phyloP scores from a whole-genome alignment of 2,113 vertebrate species.

The Vulpes lagopus region DNA sequence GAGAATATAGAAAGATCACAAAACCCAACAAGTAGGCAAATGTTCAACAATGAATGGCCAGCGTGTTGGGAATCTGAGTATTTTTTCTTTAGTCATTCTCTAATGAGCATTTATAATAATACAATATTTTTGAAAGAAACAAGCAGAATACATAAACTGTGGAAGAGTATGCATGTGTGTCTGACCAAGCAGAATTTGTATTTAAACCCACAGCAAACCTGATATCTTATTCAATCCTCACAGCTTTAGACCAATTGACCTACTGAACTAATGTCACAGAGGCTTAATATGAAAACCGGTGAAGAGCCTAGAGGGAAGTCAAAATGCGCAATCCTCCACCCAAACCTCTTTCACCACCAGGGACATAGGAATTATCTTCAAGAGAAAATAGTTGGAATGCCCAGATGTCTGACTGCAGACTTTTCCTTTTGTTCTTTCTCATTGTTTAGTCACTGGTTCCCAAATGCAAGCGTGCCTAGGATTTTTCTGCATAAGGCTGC shows the following conservation, averaged over 20 bases:
- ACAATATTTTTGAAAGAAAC: not conserved
- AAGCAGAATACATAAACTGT: not conserved
- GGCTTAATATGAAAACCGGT: not conserved
- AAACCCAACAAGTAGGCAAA: not conserved
- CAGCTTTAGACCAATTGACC: not conserved
- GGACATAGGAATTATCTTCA: not conserved
- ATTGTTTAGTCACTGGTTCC: not conserved
- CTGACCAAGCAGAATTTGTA: constrained; percentile 4
- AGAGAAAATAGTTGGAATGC: not conserved
- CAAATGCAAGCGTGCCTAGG: not conserved
- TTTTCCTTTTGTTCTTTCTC: not conserved
- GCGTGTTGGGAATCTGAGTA: too few species aligned
- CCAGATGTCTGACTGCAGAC: not conserved
- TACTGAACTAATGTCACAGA: not conserved
- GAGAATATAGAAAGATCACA: not conserved
- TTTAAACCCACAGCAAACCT: not conserved
- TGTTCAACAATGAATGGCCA: not conserved
- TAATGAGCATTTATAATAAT: not conserved
- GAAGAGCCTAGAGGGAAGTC: not conserved
- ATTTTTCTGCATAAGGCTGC: not conserved
- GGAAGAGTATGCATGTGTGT: not conserved
- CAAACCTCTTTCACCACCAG: not conserved
- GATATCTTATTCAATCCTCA: not conserved
- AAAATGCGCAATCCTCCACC: not conserved
- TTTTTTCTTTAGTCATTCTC: not conserved